These are phyloP conservation scores for Pseudococcus viburni DNA, from an alignment of 2,888 invertebrate genomes.

Conservation along the genomic window DNA sequence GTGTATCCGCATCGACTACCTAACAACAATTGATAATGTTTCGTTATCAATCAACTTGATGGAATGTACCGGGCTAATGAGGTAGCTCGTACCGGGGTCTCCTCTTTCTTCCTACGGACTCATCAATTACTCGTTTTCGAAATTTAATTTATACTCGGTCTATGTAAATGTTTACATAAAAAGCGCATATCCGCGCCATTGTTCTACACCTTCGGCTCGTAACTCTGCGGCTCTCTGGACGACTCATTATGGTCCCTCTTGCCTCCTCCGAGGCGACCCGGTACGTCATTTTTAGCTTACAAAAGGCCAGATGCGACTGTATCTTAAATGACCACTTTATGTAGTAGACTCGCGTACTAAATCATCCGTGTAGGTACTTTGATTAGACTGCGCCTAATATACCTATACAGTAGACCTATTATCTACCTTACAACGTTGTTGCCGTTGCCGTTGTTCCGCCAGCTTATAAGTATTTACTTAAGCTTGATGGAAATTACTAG, in stretches of 20 bases:
- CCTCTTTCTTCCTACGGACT: slow-evolving; percentile 8
- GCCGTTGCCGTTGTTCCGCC: not conserved
- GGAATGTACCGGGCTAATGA: slow-evolving; percentile 50
- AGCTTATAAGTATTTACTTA: not conserved
- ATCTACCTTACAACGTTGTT: slow-evolving; percentile 5
- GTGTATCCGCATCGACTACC: slow-evolving; percentile 28
- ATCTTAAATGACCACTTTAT: slow-evolving; percentile 37
- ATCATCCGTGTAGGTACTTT: slow-evolving; percentile 1
- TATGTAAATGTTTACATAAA: slow-evolving; percentile 58
- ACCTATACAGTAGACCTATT: not conserved
- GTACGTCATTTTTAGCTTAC: not conserved
- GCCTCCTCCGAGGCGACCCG: not conserved
- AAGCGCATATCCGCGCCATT: slow-evolving; percentile 48
- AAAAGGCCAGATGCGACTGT: slow-evolving; percentile 15
- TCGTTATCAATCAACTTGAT: slow-evolving; percentile 57
- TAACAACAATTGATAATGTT: slow-evolving; percentile 54
- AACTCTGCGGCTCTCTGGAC: not conserved
- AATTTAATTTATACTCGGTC: slow-evolving; percentile 42
- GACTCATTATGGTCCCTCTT: slow-evolving; percentile 8
- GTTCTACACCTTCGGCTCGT: not conserved
- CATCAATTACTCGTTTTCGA: slow-evolving; percentile 39
- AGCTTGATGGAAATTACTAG: not conserved
- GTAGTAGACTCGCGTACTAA: not conserved
- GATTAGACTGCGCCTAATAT: not conserved
- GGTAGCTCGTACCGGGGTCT: slow-evolving; percentile 34